Evolutionary conservation across 1,140 invertebrate species (phyloP), one percentile per base, ranked within the genome.

Genomic region (Ruditapes philippinarum): DNA sequence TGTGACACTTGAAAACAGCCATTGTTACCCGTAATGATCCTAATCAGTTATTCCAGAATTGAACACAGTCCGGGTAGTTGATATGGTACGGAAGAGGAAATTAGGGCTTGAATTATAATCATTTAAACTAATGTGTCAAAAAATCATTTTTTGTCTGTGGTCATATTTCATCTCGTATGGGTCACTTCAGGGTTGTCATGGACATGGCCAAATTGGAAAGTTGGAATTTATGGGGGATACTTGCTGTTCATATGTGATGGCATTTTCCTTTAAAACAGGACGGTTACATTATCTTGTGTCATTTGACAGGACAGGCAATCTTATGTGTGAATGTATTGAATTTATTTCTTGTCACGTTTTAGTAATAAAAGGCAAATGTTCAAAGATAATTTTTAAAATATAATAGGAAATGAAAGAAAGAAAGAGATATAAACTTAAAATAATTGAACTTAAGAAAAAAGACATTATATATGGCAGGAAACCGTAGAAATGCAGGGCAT

Each of bases 121-220:
- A 84, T 84, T 84, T 84, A 73, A 84, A 74, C 60, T 73, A 84
- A 84, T 84, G 82, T 84, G 82, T 84, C 82, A 84, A 84, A 84
- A 73, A 49, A 70, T 84, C 28, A 84, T 73, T 84, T n/a, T 73
- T 45, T 70, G 65, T 84, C 33, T 28, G 14, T 45, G 82, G 65
- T 68, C 49, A 68, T 84, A 84, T 73, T 70, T 74, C 82, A 84
- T 73, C 74, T 12, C 45, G 31, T 78, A 36, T 33, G 31, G 74
- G 45, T 38, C 45, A 78, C 74, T 78, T 78, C n/a, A 28, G 14
- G n/a, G 74, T 78, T 78, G 74, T 78, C 74, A 78, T 4, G 73
- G 74, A 38, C 74, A 51, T 4, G 45, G 1, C 45, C 28, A 9
- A 28, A 51, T 31, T 36, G 14, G 45, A 51, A 78, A 78, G 74